Evolutionary conservation across 2,888 invertebrate genomes (phyloP).

Genomic region (Acleris emargana): DNA sequence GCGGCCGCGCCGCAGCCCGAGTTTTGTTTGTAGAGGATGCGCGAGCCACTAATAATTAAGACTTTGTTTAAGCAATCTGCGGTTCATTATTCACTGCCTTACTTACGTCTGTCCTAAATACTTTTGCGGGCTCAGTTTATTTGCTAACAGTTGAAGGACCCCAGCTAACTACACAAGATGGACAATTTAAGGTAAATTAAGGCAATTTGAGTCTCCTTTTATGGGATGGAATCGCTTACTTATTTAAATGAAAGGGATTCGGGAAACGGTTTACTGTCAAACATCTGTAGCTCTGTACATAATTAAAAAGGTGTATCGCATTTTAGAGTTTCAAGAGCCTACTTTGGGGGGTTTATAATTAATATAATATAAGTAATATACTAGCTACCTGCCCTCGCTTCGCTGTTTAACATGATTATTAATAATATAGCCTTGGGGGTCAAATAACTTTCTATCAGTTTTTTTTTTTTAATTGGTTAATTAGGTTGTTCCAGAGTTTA

Average conservation of each 20-base stretch:
- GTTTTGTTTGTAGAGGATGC: conserved; percentile 51
- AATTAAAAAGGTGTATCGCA: conserved; percentile 27
- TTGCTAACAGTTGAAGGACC: conserved; percentile 45
- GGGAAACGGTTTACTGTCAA: conserved; percentile 30
- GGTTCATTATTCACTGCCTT: conserved; percentile 55
- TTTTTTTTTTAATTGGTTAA: too few species aligned
- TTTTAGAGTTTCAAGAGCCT: conserved; percentile 14
- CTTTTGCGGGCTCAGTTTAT: conserved; percentile 48
- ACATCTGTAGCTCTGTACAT: conserved; percentile 32
- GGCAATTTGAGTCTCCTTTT: conserved; percentile 43
- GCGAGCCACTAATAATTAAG: conserved; percentile 51
- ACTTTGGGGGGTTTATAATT: background rate
- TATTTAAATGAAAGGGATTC: conserved; percentile 40
- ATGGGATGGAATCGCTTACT: conserved; percentile 39
- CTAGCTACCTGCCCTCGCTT: too few species aligned
- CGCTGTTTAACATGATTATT: too few species aligned
- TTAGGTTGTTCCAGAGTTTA: too few species aligned
- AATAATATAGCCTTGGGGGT: too few species aligned
- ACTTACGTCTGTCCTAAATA: conserved; percentile 51
- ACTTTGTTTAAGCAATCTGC: conserved; percentile 57
- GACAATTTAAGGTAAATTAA: conserved; percentile 50
- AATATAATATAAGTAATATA: too few species aligned
- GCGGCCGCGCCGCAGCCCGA: conserved; percentile 38
- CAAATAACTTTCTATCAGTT: too few species aligned
- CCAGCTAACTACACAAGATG: conserved; percentile 43